These are phyloP conservation scores for Mohoua ochrocephala DNA, from an alignment of 2,113 vertebrate species.

Conservation along the genomic window DNA sequence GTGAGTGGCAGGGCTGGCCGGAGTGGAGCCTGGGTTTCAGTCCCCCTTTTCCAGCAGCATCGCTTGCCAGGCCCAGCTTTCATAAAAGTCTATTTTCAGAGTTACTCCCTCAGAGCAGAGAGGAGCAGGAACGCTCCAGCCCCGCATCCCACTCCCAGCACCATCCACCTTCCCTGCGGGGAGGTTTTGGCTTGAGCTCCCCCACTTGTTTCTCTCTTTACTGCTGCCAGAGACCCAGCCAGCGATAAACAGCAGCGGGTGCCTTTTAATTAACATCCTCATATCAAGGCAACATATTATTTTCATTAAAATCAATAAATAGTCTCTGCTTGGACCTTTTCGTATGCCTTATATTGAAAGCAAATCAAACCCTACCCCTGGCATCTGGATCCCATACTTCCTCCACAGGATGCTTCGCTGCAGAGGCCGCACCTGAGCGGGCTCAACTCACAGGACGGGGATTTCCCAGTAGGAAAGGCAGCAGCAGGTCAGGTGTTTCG, in stretches of 20 bases:
- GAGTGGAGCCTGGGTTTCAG: neutral
- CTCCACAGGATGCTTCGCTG: neutral
- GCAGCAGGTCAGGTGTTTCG: neutral
- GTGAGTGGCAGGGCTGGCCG: neutral
- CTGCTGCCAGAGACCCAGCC: slow-evolving; percentile 42
- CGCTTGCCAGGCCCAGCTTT: neutral
- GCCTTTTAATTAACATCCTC: slow-evolving; percentile 55
- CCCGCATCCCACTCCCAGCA: neutral
- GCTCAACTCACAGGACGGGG: accelerated
- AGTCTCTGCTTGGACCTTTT: neutral
- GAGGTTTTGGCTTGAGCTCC: slow-evolving; percentile 24
- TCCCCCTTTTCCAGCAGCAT: neutral
- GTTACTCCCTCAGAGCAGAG: neutral
- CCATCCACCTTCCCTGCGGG: slow-evolving; percentile 23
- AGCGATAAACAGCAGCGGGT: slow-evolving; percentile 40
- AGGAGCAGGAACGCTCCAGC: neutral
- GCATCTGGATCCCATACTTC: slow-evolving; percentile 39
- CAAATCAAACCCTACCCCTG: neutral
- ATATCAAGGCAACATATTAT: slow-evolving; percentile 38
- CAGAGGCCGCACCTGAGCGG: neutral
- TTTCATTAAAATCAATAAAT: slow-evolving; percentile 56
- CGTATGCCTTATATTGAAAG: neutral
- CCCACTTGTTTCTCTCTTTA: neutral
- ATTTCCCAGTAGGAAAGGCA: neutral
- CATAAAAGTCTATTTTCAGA: neutral